phyloP scores from a whole-genome alignment of 2,113 vertebrate species.

The Steatornis caripensis region DNA sequence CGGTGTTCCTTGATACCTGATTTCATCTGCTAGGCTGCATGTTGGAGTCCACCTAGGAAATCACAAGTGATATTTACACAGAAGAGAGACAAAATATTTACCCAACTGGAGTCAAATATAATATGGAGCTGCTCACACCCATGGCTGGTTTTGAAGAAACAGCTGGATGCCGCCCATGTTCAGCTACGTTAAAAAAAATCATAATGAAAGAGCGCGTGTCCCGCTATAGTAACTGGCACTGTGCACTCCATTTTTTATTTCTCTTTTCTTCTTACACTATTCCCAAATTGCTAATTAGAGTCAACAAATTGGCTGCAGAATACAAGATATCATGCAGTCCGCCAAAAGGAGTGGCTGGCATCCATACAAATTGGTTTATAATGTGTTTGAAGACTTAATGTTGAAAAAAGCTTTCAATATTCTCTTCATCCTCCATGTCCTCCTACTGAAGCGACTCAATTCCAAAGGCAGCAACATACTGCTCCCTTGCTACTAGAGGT shows the following conservation, averaged over 20 bases:
- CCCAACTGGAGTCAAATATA: neutral
- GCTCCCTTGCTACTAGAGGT: neutral
- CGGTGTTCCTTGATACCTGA: neutral
- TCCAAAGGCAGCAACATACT: neutral
- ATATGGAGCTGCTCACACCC: neutral
- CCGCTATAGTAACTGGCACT: neutral
- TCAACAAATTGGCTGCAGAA: slow-evolving; percentile 22
- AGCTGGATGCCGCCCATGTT: neutral
- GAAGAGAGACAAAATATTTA: neutral
- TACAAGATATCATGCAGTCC: neutral
- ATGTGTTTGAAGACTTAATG: slow-evolving; percentile 2
- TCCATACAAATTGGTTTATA: neutral
- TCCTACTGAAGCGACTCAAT: neutral
- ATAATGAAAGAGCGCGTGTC: neutral
- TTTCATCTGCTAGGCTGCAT: neutral
- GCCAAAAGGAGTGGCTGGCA: slow-evolving; percentile 26
- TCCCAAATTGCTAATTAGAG: slow-evolving; percentile 40
- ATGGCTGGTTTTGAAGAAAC: neutral
- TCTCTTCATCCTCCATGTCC: neutral
- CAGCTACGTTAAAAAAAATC: neutral
- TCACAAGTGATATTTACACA: neutral
- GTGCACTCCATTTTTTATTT: neutral
- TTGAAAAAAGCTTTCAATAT: neutral
- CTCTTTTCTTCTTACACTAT: slow-evolving; percentile 6
- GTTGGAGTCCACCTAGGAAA: neutral